These are phyloP conservation scores for Ailurus styani DNA, from an alignment of 2,113 vertebrate genomes.

Conservation along the genomic window DNA sequence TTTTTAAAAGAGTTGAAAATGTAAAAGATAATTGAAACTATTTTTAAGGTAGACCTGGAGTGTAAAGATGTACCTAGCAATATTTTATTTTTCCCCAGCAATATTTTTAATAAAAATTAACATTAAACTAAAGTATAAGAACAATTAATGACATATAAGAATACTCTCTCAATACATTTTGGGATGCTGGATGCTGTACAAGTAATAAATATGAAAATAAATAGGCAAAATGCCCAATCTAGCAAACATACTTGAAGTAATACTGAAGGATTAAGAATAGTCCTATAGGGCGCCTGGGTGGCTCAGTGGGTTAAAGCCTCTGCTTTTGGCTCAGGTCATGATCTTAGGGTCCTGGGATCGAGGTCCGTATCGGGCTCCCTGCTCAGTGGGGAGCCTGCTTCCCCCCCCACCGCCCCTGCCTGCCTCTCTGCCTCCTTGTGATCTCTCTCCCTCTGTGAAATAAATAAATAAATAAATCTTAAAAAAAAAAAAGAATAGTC, in stretches of 20 bases:
- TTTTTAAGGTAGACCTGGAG: background rate
- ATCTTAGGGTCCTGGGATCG: no score
- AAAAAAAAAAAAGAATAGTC: background rate
- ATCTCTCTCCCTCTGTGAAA: no score
- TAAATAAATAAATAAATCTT: no score
- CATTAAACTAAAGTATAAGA: background rate
- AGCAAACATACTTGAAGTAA: background rate
- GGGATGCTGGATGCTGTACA: background rate
- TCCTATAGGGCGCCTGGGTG: no score
- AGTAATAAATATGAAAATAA: background rate
- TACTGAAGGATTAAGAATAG: background rate
- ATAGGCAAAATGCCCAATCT: background rate
- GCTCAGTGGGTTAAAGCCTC: no score
- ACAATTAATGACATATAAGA: background rate
- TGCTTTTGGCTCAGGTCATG: no score
- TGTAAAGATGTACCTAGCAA: background rate
- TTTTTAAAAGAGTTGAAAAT: background rate
- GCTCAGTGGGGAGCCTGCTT: no score
- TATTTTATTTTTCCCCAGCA: background rate
- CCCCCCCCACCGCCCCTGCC: no score
- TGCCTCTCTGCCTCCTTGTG: no score
- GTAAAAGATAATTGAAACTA: background rate
- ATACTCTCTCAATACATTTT: background rate
- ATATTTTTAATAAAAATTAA: background rate
- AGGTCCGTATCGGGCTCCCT: no score